Conservation (phyloP, 2,113 vertebrate genomes). For the Lamprologus sp. region DNA sequence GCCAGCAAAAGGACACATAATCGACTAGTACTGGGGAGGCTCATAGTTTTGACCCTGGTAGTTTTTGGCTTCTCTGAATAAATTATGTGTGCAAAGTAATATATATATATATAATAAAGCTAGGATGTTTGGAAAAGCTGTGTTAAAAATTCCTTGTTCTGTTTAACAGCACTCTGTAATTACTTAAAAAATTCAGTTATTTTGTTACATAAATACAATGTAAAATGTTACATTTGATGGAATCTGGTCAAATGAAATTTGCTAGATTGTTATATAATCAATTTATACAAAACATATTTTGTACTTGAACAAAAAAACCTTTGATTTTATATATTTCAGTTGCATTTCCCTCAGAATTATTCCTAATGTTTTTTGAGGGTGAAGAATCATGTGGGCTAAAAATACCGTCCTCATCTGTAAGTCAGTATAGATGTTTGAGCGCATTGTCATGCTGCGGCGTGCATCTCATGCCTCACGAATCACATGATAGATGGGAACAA, state of each 20-base stretch:
- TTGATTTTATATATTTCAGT: neutral
- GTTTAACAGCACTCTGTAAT: neutral
- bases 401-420: neutral
- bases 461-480: neutral
- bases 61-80: neutral
- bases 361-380: neutral
- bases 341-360: neutral
- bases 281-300: fast-evolving
- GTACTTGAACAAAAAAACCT: neutral
- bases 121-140: neutral
- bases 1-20: neutral
- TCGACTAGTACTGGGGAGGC: neutral
- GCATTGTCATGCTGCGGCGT: neutral
- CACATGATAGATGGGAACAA: neutral
- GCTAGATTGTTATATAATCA: neutral
- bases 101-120: neutral
- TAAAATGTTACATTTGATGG: neutral
- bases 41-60: neutral
- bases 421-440: neutral
- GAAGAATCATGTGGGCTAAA: fast-evolving
- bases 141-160: neutral
- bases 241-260: neutral
- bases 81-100: neutral
- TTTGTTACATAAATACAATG: neutral
- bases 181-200: neutral